Conservation (phyloP, 1,140 invertebrate species). For the Conopomorpha cramerella region DNA sequence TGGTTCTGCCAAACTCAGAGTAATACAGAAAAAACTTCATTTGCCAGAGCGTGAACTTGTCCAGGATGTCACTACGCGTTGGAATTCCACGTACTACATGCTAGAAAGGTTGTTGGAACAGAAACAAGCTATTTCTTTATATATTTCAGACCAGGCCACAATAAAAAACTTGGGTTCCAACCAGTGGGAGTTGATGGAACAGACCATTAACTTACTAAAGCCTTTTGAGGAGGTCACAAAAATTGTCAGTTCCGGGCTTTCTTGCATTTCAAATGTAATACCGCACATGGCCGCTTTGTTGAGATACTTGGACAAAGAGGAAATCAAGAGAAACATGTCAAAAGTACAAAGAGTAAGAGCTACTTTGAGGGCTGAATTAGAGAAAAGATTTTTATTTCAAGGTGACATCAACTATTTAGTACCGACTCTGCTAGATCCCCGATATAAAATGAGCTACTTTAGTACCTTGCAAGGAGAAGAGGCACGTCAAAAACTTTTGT, state of each 20-base stretch:
- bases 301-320: constrained; percentile 11
- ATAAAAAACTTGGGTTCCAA: constrained; percentile 4
- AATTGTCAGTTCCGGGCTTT: constrained; percentile 14
- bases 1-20: constrained; percentile 13
- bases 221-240: constrained; percentile 19
- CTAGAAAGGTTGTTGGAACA: constrained; percentile 18
- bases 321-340: constrained; percentile 7
- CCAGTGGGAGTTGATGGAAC: constrained; percentile 10
- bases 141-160: constrained; percentile 16
- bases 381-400: constrained; percentile 7
- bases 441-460: constrained; percentile 10
- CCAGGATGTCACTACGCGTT: constrained; percentile 20
- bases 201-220: constrained; percentile 13
- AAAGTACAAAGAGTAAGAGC: constrained; percentile 3
- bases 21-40: constrained; percentile 16
- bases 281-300: constrained; percentile 12
- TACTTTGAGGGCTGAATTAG: constrained; percentile 6
- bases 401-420: constrained; percentile 8
- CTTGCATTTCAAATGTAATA: constrained; percentile 15
- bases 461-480: constrained; percentile 8
- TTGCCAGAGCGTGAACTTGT: constrained; percentile 19
- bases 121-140: constrained; percentile 18
- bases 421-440: constrained; percentile 6
- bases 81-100: constrained; percentile 24
- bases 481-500: constrained; percentile 9